These are phyloP conservation scores for Cordilura impudica DNA, from an alignment of 2,888 invertebrate species.

Conservation along the genomic window DNA sequence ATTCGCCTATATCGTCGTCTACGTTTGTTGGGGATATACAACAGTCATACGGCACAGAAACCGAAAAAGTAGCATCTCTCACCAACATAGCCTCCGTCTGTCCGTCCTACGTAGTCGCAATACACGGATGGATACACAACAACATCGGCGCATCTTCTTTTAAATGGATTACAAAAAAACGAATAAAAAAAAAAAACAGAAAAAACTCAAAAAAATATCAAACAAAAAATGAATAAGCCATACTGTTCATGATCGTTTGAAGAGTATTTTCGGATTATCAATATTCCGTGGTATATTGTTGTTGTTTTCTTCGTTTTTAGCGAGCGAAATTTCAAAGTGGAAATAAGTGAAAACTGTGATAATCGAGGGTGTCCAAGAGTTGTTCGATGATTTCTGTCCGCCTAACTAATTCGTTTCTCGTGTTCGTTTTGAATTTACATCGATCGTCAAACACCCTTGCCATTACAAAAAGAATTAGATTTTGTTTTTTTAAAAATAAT, in stretches of 20 bases:
- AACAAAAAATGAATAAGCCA: constrained; percentile 12
- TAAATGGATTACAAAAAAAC: constrained; percentile 44
- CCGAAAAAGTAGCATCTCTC: constrained; percentile 24
- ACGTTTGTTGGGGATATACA: constrained; percentile 56
- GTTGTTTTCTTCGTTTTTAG: constrained; percentile 22
- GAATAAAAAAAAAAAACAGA: constrained; percentile 33
- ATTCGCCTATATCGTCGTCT: constrained; percentile 54
- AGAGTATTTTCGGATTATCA: constrained; percentile 14
- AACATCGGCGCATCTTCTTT: constrained; percentile 52
- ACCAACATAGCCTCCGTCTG: constrained; percentile 9
- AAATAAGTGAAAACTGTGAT: constrained; percentile 27
- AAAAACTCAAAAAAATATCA: constrained; percentile 35
- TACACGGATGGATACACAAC: constrained; percentile 5
- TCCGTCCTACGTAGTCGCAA: not conserved
- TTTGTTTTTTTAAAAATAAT: not conserved
- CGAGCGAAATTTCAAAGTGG: constrained; percentile 33
- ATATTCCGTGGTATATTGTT: not conserved
- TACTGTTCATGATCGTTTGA: not conserved
- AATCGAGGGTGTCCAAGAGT: constrained; percentile 55
- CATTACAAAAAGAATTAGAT: constrained; percentile 3
- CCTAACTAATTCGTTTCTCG: not conserved
- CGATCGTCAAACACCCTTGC: not conserved
- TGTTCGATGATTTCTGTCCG: constrained; percentile 25
- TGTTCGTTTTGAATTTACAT: not conserved
- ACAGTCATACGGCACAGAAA: constrained; percentile 23